Conservation (phyloP, 2,888 invertebrate species). For the Lypha dubia region DNA sequence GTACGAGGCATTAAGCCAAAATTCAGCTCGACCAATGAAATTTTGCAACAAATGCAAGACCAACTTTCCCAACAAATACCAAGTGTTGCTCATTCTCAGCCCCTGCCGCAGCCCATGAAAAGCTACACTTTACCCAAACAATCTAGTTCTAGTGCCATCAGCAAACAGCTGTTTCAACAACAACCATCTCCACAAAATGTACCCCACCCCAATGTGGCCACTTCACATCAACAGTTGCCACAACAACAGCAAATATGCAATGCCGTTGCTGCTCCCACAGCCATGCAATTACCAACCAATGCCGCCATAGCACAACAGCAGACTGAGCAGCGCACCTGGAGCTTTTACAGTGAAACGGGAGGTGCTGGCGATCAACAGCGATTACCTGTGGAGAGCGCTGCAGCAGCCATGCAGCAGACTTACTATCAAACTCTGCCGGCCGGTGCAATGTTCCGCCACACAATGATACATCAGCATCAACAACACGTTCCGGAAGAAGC, state of each 20-base stretch:
- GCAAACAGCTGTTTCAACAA: constrained; percentile 77
- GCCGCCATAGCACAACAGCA: constrained; percentile 81
- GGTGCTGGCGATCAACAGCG: constrained; percentile 78
- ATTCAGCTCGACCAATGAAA: constrained; percentile 91
- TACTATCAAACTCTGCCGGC: constrained; percentile 83
- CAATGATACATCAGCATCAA: constrained; percentile 81
- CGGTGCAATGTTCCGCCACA: constrained; percentile 82
- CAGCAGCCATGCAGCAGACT: constrained; percentile 77
- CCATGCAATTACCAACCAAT: constrained; percentile 75
- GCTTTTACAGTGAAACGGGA: constrained; percentile 78
- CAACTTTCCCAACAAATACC: constrained; percentile 84
- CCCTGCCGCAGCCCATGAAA: constrained; percentile 79
- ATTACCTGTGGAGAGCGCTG: constrained; percentile 78
- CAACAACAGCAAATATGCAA: constrained; percentile 73
- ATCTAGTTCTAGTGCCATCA: constrained; percentile 76
- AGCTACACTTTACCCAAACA: constrained; percentile 81
- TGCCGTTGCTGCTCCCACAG: constrained; percentile 69
- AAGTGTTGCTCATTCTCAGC: constrained; percentile 75
- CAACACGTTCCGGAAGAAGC: constrained; percentile 81
- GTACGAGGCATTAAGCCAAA: constrained; percentile 95
- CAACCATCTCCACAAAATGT: constrained; percentile 79
- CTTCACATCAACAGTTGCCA: constrained; percentile 72
- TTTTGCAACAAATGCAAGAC: constrained; percentile 91
- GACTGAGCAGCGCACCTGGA: constrained; percentile 82
- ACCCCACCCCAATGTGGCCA: constrained; percentile 73